A percentile compares a stretch with the other conserved stretches of the same genome.
These are phyloP conservation scores for Leptopilina boulardi DNA, from an alignment of 1,140 invertebrate genomes.

Conservation along the genomic window DNA sequence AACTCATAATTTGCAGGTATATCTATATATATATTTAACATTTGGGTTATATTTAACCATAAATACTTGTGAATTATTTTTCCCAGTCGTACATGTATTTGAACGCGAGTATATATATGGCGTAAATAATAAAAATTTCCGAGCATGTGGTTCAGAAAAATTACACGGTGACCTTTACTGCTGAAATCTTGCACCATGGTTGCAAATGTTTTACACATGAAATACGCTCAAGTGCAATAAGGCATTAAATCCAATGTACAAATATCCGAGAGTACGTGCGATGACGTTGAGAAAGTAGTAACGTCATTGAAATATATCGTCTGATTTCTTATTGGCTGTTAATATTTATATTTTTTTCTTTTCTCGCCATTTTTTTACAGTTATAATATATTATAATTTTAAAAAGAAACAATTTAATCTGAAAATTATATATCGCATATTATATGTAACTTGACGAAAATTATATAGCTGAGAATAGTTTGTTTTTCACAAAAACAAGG, in stretches of 20 bases:
- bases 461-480: too few species aligned
- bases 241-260: constrained; percentile 21
- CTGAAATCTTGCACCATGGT: constrained; percentile 17
- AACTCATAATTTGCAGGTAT: background rate
- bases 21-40: background rate
- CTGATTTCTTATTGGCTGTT: background rate
- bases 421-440: background rate
- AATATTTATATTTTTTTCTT: background rate
- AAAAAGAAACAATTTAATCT: background rate
- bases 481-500: too few species aligned
- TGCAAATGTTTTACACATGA: constrained; percentile 13
- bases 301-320: constrained; percentile 13
- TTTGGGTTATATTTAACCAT: background rate
- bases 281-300: constrained; percentile 27
- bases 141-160: constrained; percentile 25
- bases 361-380: background rate
- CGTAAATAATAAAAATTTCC: constrained; percentile 11
- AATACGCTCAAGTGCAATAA: constrained; percentile 20
- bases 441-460: too few species aligned
- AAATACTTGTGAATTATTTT: constrained; percentile 3
- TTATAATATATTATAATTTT: background rate
- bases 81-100: background rate
- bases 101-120: background rate
- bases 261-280: background rate
- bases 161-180: background rate